phyloP scores from a whole-genome alignment of 2,888 invertebrate species.

The Syritta pipiens region DNA sequence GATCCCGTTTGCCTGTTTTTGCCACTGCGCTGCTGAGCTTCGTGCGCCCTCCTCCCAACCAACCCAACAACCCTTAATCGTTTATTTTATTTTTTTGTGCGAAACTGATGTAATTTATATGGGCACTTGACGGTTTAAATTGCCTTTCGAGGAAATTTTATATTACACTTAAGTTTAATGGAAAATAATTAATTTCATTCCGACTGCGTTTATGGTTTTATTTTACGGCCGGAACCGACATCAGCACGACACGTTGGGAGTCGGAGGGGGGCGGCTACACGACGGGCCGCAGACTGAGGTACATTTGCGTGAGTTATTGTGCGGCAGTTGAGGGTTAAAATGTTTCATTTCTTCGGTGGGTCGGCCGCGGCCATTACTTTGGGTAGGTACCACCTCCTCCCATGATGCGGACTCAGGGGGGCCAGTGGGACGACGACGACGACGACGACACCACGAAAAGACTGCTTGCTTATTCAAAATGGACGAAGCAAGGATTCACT shows the following conservation, averaged over 20 bases:
- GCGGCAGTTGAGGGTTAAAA: slow-evolving; percentile 69
- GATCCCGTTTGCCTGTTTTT: slow-evolving; percentile 66
- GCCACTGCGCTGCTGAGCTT: slow-evolving; percentile 69
- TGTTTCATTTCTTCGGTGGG: slow-evolving; percentile 70
- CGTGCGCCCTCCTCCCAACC: slow-evolving; percentile 20
- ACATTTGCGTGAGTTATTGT: slow-evolving; percentile 72
- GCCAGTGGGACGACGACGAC: slow-evolving; percentile 28
- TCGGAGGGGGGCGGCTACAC: slow-evolving; percentile 10
- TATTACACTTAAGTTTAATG: slow-evolving; percentile 79
- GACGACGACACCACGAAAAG: slow-evolving; percentile 45
- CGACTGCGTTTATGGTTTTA: slow-evolving; percentile 73
- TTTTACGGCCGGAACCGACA: slow-evolving; percentile 68
- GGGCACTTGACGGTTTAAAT: slow-evolving; percentile 80
- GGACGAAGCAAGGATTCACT: slow-evolving; percentile 69
- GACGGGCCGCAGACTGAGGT: slow-evolving; percentile 45
- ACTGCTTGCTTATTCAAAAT: slow-evolving; percentile 69
- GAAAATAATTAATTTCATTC: slow-evolving; percentile 80
- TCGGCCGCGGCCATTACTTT: slow-evolving; percentile 68
- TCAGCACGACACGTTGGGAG: slow-evolving; percentile 48
- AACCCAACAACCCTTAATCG: slow-evolving; percentile 66
- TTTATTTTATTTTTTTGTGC: slow-evolving; percentile 66
- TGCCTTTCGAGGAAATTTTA: slow-evolving; percentile 79
- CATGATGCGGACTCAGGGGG: too few species aligned
- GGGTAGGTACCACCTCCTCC: too few species aligned
- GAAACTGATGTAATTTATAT: slow-evolving; percentile 80